Evolutionary conservation across 2,888 invertebrate species (phyloP).

Genomic region (Drosophila infuscata): DNA sequence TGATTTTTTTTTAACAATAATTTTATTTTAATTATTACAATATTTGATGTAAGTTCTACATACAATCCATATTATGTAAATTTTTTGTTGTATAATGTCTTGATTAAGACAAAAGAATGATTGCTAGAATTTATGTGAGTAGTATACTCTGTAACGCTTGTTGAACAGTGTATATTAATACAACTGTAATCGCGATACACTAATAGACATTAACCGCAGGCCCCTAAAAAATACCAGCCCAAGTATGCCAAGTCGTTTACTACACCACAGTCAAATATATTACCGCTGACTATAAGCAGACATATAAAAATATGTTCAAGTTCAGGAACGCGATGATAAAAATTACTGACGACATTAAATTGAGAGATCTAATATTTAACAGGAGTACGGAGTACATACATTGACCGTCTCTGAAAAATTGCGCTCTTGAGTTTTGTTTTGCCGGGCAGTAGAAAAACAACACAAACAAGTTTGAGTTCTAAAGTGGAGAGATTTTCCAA

Average conservation of each 20-base stretch:
- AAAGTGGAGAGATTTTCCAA: constrained; percentile 5
- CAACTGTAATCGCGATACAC: neutral
- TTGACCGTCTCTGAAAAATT: neutral
- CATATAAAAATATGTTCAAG: constrained; percentile 5
- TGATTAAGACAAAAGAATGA: neutral
- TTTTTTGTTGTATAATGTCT: neutral
- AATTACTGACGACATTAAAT: neutral
- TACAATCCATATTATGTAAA: neutral
- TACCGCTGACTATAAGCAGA: neutral
- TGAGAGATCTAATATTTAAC: constrained; percentile 2
- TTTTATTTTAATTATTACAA: neutral
- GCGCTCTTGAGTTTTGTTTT: neutral
- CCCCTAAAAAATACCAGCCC: neutral
- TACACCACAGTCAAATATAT: neutral
- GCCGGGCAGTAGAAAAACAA: neutral
- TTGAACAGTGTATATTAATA: neutral
- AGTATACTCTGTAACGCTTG: neutral
- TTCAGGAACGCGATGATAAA: constrained; percentile 4
- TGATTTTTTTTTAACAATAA: neutral
- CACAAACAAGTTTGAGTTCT: constrained; percentile 1
- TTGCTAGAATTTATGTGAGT: neutral
- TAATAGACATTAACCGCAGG: neutral
- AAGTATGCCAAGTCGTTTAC: neutral
- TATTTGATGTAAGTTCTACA: neutral
- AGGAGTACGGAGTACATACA: neutral